Evolutionary conservation across 1,140 invertebrate species (phyloP), one percentile per base, ranked within the genome.

Genomic region (Helicoverpa armigera): DNA sequence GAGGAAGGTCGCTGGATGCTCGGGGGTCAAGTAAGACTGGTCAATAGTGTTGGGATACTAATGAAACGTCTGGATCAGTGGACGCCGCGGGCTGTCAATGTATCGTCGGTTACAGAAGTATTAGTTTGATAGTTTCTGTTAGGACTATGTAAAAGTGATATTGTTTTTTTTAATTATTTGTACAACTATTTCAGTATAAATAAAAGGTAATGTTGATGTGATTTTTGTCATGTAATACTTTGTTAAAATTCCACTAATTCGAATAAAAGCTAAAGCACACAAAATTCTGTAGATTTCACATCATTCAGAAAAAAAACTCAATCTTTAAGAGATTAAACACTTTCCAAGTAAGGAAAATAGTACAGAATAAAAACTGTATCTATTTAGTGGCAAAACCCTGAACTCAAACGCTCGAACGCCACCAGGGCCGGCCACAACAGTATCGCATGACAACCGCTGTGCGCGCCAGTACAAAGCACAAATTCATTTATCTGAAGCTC

Each of bases 41-140:
- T 56, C 58, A 13, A 65, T 69, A 56, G 79, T 69, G 60, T 63
- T 56, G 78, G 82, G 58, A 48, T 69, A 58, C 80, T 79, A 88
- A 87, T 85, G 86, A 84, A 87, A 86, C 65, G 82, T 75, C 81
- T 82, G 81, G 72, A 84, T 87, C 86, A 85, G 69, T 75, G 83
- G 79, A 77, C 81, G 84, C 86, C 82, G 77, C 70, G 80, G 80
- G 87, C 83, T 29, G 53, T 23, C 63, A 82, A 56, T 65, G 75
- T 67, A 77, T 2, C 48, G n/a, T 67, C 61, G 29, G 4, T n/a
- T 11, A 50, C 61, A 77, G 7, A 67, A 77, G 29, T n/a, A n/a
- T 43, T 0, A 43, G 5, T 53, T 53, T 5, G 67, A 51, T 35
- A 72, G 29, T 53, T 72, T 69, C 18, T 13, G 18, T 67, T 51